Base-by-base conservation (phyloP, 2,888 invertebrate genomes). In the Drosophila borborema region DNA sequence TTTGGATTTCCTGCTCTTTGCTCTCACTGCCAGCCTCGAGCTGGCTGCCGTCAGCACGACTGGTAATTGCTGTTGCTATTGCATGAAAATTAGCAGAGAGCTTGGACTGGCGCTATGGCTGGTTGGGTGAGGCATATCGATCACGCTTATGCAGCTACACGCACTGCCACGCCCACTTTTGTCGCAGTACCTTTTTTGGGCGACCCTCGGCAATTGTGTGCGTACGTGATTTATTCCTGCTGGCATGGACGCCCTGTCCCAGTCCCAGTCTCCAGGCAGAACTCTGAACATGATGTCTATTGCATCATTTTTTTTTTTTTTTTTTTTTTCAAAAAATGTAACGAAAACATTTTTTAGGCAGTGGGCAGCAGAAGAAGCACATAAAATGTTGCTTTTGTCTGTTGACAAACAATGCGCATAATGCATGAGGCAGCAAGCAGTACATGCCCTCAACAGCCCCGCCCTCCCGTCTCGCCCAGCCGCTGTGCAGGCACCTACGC, bases 361-460 rank as follows among this genome's bases (percentile, higher is more conserved):
- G 23, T 46, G 46, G 63, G 59, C 43, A 48, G 45, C 40, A 67
- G 34, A 10, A 65, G 51, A 10, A 71, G 71, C 68, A 82, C 67
- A 82, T 69, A 78, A 88, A 88, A 85, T 86, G 89, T 83, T 88
- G 84, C 83, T 70, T 88, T 88, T 86, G 89, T 88, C 89, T 81
- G 89, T 81, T 78, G 78, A 67, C 89, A 86, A 86, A 85, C 85
- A 85, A 85, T 89, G 81, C 84, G 85, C 86, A 89, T 89, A 86
- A 89, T 85, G 81, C 89, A 89, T 84, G 86, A 89, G 68, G 41
- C 41, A 23, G 23, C 23, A 23, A 43, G 45, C 36, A 28, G 74
- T 31, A 43, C 18, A 12, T n/a, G n/a, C 45, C 23, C 36, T 23
- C 2, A 18, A 12, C 45, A 20, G 3, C 8, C 34, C 34, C 20